Evolutionary conservation across 92 coral and sea anemone genomes (phyloP).

Genomic region (Paragorgia papillata): DNA sequence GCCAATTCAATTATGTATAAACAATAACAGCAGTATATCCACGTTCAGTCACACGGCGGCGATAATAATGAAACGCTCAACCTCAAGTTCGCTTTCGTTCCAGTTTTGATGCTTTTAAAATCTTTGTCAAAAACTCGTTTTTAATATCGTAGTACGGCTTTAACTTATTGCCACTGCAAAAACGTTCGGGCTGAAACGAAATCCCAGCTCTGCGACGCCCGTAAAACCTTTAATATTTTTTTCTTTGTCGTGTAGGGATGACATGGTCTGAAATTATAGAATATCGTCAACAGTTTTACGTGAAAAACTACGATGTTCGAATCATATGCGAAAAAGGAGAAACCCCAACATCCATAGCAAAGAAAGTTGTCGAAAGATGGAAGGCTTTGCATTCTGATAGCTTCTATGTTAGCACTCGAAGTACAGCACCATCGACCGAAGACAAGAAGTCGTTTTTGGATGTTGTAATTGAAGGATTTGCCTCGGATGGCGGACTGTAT

Average conservation of each 20-base stretch:
- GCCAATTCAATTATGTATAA: too few relatives aligned
- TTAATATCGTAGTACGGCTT: too few relatives aligned
- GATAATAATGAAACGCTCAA: too few relatives aligned
- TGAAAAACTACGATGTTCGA: slow-evolving; percentile 77
- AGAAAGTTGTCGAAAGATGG: slow-evolving; percentile 55
- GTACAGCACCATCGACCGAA: not conserved
- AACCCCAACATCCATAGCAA: slow-evolving; percentile 62
- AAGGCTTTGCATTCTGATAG: not conserved
- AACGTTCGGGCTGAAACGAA: too few relatives aligned
- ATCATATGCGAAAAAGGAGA: slow-evolving; percentile 72
- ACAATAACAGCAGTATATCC: too few relatives aligned
- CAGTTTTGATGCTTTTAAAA: too few relatives aligned
- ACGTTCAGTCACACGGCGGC: too few relatives aligned
- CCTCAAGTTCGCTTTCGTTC: too few relatives aligned
- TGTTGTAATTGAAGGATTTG: slow-evolving; percentile 82
- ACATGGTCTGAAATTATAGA: slow-evolving; percentile 68
- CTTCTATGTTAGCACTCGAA: slow-evolving; percentile 74
- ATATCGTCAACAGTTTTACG: slow-evolving; percentile 86
- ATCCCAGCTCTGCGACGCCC: too few relatives aligned
- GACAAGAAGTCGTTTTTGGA: slow-evolving; percentile 60
- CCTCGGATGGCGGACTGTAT: slow-evolving; percentile 86
- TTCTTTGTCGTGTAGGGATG: slow-evolving; percentile 55
- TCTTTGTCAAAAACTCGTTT: too few relatives aligned
- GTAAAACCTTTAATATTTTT: too few relatives aligned
- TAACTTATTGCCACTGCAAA: too few relatives aligned